A percentile compares a stretch with the other conserved stretches of the same genome.
Conservation (phyloP, 30 jellyfish, hydroid and myxozoan genomes). For the Catostylus mosaicus region DNA sequence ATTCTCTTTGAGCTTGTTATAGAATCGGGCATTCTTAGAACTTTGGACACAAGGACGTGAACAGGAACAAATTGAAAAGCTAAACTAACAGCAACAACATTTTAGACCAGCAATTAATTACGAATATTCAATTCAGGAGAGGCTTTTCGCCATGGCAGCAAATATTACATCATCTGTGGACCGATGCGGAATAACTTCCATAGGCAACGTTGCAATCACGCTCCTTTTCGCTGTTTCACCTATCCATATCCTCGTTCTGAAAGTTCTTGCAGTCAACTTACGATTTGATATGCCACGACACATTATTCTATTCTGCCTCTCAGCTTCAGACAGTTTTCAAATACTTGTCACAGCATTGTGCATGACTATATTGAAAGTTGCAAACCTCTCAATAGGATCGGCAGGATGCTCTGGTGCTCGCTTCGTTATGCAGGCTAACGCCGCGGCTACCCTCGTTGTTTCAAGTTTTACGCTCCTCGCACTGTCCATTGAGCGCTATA, state of each 20-base stretch:
- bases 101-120: no score
- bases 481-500: constrained; percentile 20
- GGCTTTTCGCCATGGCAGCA: no score
- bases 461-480: not conserved
- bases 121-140: no score
- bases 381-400: not conserved
- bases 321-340: not conserved
- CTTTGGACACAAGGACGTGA: no score
- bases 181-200: no score
- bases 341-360: not conserved
- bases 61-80: no score
- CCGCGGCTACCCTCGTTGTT: not conserved
- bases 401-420: not conserved
- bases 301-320: not conserved
- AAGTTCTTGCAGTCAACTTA: not conserved
- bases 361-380: not conserved
- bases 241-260: not conserved
- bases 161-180: no score
- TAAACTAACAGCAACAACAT: no score
- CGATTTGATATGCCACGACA: not conserved
- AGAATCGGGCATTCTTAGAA: no score
- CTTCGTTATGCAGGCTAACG: not conserved
- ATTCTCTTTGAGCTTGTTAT: no score
- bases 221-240: not conserved
- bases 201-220: not conserved